These are phyloP conservation scores for Pseudorhiza aurosa DNA, from an alignment of 30 jellyfish, hydroid and myxozoan species.

Conservation along the genomic window DNA sequence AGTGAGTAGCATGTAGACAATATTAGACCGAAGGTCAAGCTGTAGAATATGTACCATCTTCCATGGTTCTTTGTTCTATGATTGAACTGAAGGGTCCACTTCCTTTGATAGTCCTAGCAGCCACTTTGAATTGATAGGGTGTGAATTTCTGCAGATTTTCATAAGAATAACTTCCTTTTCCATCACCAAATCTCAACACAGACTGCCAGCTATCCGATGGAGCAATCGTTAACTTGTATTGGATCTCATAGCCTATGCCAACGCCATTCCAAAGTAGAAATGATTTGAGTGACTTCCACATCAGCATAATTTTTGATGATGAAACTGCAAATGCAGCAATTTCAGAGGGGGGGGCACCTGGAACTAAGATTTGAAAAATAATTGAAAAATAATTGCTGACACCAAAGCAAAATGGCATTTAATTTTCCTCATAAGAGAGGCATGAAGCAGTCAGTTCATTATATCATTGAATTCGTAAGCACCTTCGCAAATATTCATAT, in stretches of 20 bases:
- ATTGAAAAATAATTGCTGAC: too few relatives aligned
- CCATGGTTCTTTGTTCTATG: conserved; percentile 14
- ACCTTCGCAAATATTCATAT: too few relatives aligned
- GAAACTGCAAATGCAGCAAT: too few relatives aligned
- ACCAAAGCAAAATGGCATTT: too few relatives aligned
- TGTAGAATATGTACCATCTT: not conserved
- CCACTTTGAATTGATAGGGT: conserved; percentile 2
- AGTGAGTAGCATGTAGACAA: not conserved
- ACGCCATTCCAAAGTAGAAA: conserved; percentile 21
- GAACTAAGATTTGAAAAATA: too few relatives aligned
- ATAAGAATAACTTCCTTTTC: not conserved
- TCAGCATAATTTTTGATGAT: conserved; percentile 10
- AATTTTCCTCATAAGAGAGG: too few relatives aligned
- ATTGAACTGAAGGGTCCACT: conserved; percentile 18
- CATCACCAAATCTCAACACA: not conserved
- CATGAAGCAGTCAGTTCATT: too few relatives aligned
- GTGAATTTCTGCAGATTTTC: not conserved
- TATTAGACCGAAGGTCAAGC: too few relatives aligned
- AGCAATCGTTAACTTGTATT: conserved; percentile 14
- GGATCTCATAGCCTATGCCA: conserved; percentile 29
- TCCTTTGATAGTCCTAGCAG: conserved; percentile 1
- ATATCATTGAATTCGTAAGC: too few relatives aligned
- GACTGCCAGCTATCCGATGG: conserved; percentile 5
- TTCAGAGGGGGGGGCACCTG: too few relatives aligned
- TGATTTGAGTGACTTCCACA: conserved; percentile 5